Conservation (phyloP, 2,888 invertebrate species). For the Malthinus seriepunctatus region DNA sequence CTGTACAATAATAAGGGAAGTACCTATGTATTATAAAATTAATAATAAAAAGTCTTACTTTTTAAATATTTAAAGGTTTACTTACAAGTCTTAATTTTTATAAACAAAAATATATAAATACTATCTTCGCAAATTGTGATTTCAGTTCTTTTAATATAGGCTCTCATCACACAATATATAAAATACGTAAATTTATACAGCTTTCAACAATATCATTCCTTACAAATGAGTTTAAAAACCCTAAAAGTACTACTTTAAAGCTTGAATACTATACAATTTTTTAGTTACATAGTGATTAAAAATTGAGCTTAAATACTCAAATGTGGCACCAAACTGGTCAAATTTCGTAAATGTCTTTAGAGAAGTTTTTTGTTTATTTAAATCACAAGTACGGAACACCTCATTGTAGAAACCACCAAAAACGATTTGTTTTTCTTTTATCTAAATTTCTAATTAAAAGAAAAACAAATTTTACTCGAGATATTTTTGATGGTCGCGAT, state of each 20-base stretch:
- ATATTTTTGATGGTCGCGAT: conserved; percentile 50
- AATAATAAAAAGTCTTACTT: neutral
- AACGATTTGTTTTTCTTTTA: conserved; percentile 21
- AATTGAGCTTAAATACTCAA: conserved; percentile 56
- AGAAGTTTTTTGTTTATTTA: conserved; percentile 18
- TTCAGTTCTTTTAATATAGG: conserved; percentile 41
- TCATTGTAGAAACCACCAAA: conserved; percentile 50
- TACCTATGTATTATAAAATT: no score
- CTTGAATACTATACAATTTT: conserved; percentile 49
- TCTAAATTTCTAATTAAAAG: neutral
- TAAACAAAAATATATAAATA: conserved; percentile 33
- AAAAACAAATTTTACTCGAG: conserved; percentile 43
- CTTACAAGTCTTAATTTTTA: neutral
- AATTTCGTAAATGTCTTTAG: conserved; percentile 44
- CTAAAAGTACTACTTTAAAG: conserved; percentile 51
- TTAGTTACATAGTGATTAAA: conserved; percentile 38
- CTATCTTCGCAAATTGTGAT: conserved; percentile 43
- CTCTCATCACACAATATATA: conserved; percentile 52
- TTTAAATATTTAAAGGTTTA: conserved; percentile 1
- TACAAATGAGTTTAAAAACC: conserved; percentile 50
- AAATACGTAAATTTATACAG: conserved; percentile 50
- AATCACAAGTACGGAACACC: conserved; percentile 54
- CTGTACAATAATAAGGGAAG: no score
- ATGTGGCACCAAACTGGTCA: conserved; percentile 57
- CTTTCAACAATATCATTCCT: conserved; percentile 40